Evolutionary conservation across 1,140 invertebrate genomes (phyloP).

Genomic region (Batillaria attramentaria): DNA sequence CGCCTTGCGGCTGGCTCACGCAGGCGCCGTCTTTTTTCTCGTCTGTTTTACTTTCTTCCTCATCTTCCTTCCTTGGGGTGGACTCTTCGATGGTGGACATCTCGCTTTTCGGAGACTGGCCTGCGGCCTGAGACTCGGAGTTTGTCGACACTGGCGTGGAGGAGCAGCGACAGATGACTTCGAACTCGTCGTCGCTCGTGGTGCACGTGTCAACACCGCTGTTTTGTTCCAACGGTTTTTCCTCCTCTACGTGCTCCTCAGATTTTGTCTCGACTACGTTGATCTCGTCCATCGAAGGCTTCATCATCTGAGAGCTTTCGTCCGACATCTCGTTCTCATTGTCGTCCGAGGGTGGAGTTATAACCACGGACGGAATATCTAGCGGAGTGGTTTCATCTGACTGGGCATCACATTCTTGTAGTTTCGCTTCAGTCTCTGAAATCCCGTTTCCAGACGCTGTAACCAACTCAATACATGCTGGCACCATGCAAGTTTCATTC

Average conservation of each 20-base stretch:
- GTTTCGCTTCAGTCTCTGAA: background rate
- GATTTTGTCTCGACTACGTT: background rate
- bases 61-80: conserved; percentile 27
- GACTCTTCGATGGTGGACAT: conserved; percentile 24
- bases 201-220: conserved; percentile 18
- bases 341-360: conserved; percentile 30
- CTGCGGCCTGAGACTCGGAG: conserved; percentile 3
- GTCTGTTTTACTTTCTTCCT: background rate
- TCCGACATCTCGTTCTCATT: background rate
- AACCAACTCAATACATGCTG: background rate
- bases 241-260: background rate
- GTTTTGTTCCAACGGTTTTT: conserved; percentile 2
- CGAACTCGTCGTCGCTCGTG: conserved; percentile 33
- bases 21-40: background rate
- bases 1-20: background rate
- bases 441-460: background rate
- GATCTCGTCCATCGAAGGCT: background rate
- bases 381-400: background rate
- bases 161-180: conserved; percentile 43
- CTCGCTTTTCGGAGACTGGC: conserved; percentile 17
- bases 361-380: conserved; percentile 24
- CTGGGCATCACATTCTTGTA: background rate
- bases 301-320: background rate
- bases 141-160: conserved; percentile 32
- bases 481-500: conserved; percentile 28